Percentiles rank a stretch among this genome's conserved stretches.
phyloP scores from a whole-genome alignment of 2,888 invertebrate genomes.

The Macrostomum cliftonense region DNA sequence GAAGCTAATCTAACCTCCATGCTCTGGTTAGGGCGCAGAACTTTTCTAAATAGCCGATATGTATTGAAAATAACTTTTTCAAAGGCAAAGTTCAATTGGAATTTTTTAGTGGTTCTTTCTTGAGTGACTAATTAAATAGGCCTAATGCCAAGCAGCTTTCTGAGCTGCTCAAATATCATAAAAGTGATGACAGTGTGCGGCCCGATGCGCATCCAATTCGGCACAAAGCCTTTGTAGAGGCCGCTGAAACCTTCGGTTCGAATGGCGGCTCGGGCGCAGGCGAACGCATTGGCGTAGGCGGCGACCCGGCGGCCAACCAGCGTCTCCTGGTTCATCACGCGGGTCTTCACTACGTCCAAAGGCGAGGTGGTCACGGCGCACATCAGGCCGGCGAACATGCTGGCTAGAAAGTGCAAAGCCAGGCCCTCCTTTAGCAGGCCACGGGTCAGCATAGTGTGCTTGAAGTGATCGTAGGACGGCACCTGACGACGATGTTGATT shows the following conservation, averaged over 20 bases:
- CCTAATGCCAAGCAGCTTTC: too few species aligned
- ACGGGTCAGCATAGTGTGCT: constrained; percentile 21
- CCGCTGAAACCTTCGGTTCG: constrained; percentile 3
- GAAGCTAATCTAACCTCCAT: too few species aligned
- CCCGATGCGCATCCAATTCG: constrained; percentile 9
- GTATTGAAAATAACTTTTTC: too few species aligned
- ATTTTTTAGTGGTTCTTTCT: too few species aligned
- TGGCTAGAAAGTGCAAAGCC: constrained; percentile 19
- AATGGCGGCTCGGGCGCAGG: background rate
- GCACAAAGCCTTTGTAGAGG: constrained; percentile 5
- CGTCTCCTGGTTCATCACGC: constrained; percentile 23
- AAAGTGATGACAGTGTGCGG: constrained; percentile 7
- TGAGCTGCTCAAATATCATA: constrained; percentile 2
- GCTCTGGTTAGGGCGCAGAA: too few species aligned
- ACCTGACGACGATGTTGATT: too few species aligned
- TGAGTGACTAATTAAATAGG: too few species aligned
- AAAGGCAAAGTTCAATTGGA: too few species aligned
- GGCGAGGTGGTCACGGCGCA: constrained; percentile 25
- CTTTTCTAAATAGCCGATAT: too few species aligned
- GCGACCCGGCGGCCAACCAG: background rate
- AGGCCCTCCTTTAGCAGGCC: constrained; percentile 20
- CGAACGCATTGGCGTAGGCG: constrained; percentile 1
- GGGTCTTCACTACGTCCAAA: constrained; percentile 26
- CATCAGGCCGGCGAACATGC: constrained; percentile 25
- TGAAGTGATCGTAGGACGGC: constrained; percentile 25